Base-by-base conservation (phyloP, 1,140 invertebrate species). In the Macrobrachium nipponense region DNA sequence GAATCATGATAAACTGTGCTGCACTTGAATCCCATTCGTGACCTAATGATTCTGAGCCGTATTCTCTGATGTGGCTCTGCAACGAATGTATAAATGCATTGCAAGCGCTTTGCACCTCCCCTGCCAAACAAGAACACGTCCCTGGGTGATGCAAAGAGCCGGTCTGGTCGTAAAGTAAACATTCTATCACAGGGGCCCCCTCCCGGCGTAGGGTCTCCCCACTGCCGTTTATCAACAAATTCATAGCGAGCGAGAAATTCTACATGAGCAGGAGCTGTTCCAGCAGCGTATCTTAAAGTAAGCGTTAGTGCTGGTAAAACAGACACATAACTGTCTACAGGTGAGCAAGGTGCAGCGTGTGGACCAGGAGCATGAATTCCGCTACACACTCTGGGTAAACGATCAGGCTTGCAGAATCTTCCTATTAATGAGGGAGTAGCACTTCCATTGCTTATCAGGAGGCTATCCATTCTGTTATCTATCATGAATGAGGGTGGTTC, bases 121-220 rank as follows among this genome's bases (percentile, higher is more conserved):
- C 95, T 92, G 4, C 95, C 95, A 89, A 95, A 96, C 88, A 96
- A 94, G 91, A 96, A 96, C 18, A 96, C 95, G 89, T 94, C 95
- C 87, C 93, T 93, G 0, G 95, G 95, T 2, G 95, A 96, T 89
- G 94, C 93, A 90, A 96, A 95, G 59, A 89, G 81, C 17, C 86
- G 73, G 62, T 89, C 89, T 1, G 79, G 72, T 20, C 87, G 66
- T 60, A 87, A 78, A 6, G 77, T 87, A 82, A 89, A 89, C 6
- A 87, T 83, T n/a, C 89, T 72, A 64, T 89, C 87, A 70, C 89
- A 89, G 2, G 72, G 76, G 8, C 83, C 82, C 6, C 84, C 86
- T 4, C 73, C 85, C 5, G 84, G 43, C 17, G 77, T 87, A 62
- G 94, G 93, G 80, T 96, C 94, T 2, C 95, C 95, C 23, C 94